phyloP scores from a whole-genome alignment of 2,113 vertebrate species.

The Pangasianodon hypophthalmus region DNA sequence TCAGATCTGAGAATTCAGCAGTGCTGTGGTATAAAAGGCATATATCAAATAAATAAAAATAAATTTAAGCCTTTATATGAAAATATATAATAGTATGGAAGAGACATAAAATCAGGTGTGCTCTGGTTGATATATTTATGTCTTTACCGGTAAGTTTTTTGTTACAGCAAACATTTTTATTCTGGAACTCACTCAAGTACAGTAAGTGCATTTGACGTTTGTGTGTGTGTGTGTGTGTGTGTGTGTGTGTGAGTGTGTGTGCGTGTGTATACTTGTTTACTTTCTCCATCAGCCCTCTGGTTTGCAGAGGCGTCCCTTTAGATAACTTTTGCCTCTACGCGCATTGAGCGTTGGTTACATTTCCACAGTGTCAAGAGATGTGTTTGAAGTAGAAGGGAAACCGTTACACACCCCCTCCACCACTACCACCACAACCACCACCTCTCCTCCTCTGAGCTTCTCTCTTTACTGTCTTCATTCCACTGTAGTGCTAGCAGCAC shows the following conservation, averaged over 20 bases:
- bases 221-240: neutral
- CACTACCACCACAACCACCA: slow-evolving; percentile 20
- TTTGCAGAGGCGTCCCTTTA: slow-evolving; percentile 51
- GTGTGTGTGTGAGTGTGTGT: slow-evolving; percentile 21
- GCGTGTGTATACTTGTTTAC: slow-evolving; percentile 43
- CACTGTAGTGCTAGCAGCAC: neutral
- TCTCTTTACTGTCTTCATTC: slow-evolving; percentile 43
- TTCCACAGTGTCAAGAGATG: slow-evolving; percentile 54
- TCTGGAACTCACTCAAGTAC: neutral
- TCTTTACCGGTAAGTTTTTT: neutral
- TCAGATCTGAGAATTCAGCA: neutral
- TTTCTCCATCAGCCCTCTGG: slow-evolving; percentile 43
- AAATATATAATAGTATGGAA: neutral
- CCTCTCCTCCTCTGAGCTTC: slow-evolving; percentile 28
- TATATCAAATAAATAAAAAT: neutral
- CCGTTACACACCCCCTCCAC: slow-evolving; percentile 55
- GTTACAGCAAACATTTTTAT: neutral
- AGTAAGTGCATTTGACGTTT: neutral
- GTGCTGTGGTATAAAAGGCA: neutral
- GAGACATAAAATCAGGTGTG: neutral
- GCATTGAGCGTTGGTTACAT: slow-evolving; percentile 48
- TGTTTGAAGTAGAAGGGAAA: slow-evolving; percentile 59
- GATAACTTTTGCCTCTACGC: slow-evolving; percentile 43
- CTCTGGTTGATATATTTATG: neutral
- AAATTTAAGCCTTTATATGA: neutral